phyloP scores from a whole-genome alignment of 2,113 vertebrate species.

The Tragelaphus imberbis region DNA sequence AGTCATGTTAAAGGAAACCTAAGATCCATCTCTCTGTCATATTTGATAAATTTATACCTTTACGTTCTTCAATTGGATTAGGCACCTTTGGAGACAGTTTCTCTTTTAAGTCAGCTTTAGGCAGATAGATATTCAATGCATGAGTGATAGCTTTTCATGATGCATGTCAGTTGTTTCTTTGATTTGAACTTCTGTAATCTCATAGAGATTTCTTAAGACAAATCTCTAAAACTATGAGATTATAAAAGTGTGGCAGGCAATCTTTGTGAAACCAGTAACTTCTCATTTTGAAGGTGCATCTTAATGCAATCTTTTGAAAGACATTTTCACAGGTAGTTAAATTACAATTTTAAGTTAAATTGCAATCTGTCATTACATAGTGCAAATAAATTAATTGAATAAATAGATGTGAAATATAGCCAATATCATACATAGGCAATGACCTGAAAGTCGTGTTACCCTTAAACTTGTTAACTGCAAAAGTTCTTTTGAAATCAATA shows the following conservation, averaged over 20 bases:
- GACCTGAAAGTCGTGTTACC: background rate
- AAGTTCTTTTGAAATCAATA: background rate
- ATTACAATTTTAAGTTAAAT: background rate
- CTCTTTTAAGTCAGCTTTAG: background rate
- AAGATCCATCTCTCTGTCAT: background rate
- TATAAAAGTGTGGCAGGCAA: background rate
- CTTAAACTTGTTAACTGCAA: background rate
- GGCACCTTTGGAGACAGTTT: background rate
- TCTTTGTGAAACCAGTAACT: background rate
- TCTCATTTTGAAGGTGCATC: background rate
- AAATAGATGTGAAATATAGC: background rate
- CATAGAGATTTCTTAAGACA: background rate
- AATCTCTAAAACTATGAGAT: background rate
- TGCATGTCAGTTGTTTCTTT: background rate
- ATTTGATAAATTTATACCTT: background rate
- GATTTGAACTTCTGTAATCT: background rate
- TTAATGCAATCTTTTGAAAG: background rate
- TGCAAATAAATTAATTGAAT: slow-evolving; percentile 1
- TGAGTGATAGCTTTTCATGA: background rate
- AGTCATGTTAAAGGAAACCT: background rate
- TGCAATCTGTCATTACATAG: background rate
- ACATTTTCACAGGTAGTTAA: slow-evolving; percentile 21
- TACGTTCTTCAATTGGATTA: slow-evolving; percentile 27
- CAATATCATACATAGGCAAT: background rate
- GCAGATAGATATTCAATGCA: background rate